Base-by-base conservation (phyloP, 1,140 invertebrate species). In the Drosophila teissieri region DNA sequence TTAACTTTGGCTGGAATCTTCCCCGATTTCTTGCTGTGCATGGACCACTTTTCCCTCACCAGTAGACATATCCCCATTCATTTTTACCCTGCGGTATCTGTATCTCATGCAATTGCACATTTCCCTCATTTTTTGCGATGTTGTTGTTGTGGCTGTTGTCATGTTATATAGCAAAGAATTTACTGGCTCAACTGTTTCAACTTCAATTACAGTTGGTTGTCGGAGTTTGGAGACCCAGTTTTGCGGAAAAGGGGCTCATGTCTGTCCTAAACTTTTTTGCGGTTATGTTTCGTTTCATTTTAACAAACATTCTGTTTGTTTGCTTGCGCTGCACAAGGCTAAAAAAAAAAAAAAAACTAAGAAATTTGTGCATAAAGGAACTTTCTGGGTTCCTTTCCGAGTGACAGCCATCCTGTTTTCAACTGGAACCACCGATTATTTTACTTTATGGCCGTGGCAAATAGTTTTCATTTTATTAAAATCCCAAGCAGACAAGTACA, bases 171-270 rank as follows among this genome's bases (percentile, higher is more conserved):
- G 73, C 72, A 75, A 55, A 77, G 55, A 77, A 75, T 75, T 75
- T 77, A 77, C 73, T 77, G 73, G 49, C 62, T 68, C 72, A 75
- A 75, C 73, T 76, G 73, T 76, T 74, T 76, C 73, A 76, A 74
- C 73, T 74, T 74, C 73, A 76, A 76, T 76, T 77, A 68, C 73
- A 60, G 55, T 55, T 77, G 73, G 40, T 55, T 73, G 72, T 56
- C 58, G 45, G 40, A 53, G 65, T 37, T 39, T 22, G 19, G 53
- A 31, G 63, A 40, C 14, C 40, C 27, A 27, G 17, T 57, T 63
- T 49, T 42, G 37, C 37, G 27, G 61, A 22, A 39, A 44, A n/a
- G 64, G 27, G n/a, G 34, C 27, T 15, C 36, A n/a, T 55, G 42
- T 22, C 36, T 51, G 11, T 37, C 51, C 15, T 34, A 51, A 22